Base-by-base conservation (phyloP, 2,113 vertebrate species). In the Caloenas nicobarica region DNA sequence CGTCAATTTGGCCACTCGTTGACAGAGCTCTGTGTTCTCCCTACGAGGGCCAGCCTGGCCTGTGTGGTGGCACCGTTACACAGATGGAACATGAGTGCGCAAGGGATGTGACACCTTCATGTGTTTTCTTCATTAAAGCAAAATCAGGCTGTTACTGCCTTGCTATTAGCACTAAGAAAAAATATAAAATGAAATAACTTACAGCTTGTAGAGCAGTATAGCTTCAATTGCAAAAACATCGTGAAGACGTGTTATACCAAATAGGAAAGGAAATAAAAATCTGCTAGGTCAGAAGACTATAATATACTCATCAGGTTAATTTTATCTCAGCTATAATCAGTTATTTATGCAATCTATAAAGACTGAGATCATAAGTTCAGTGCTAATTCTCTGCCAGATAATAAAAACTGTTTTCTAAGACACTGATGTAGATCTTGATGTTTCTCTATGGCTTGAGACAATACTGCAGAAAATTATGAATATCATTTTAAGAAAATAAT, bases 31-130 rank as follows among this genome's bases (percentile, higher is more conserved):
- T 62, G 28, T 25, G 61, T 0, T 1, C 40, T 72, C 53, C 38
- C 29, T 72, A 5, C 1, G 0, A 50, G 60, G 24, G 38, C 50
- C 68, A 71, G 38, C 31, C 80, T 77, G 74, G 23, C 23, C 23
- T 53, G 33, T 1, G 0, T 36, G 42, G 42, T 58, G 64, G 38
- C 40, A 13, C 40, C 4, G 1, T 66, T 38, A 34, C 19, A 24
- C 57, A 36, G 28, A 10, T 22, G n/a, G 62, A n/a, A 42, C 1
- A 0, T 0, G 13, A 36, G n/a, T 0, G 0, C 51, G 42, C 33
- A 12, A 65, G 44, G 57, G 19, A 29, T 0, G 1, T n/a, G 68
- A 72, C 28, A 34, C 22, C 18, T 69, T 70, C 50, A 5, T 42
- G 7, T 13, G 10, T 70, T 51, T 86, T 40, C 70, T 81, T 28